Evolutionary conservation across 2,797 vertebrate species (phyloP).

Genomic region (Dallia pectoralis): DNA sequence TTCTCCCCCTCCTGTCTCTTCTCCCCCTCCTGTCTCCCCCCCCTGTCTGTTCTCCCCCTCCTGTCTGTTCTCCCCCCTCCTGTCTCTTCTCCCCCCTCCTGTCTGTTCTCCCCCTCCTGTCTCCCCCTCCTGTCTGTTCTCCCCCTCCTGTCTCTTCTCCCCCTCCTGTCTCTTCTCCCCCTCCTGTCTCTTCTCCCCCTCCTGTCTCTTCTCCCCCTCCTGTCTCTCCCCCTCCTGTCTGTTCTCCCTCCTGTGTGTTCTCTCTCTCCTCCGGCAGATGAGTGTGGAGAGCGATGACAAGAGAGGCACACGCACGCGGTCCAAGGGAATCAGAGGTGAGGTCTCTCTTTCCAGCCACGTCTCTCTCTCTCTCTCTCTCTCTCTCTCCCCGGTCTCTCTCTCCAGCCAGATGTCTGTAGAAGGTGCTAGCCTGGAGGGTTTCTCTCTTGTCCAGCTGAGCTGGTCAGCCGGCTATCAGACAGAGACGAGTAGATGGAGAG

Average conservation of each 20-base stretch:
- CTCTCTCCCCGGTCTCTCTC: neutral
- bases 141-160: neutral
- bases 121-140: too few relatives aligned
- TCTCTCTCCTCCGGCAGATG: constrained; percentile 75
- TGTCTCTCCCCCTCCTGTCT: neutral
- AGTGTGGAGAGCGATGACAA: constrained; percentile 91
- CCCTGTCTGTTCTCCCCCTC: too few relatives aligned
- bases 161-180: neutral
- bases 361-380: constrained; percentile 11
- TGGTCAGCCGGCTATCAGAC: constrained; percentile 33
- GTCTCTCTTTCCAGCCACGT: neutral
- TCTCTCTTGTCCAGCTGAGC: constrained; percentile 26
- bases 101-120: too few relatives aligned
- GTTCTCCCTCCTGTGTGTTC: neutral
- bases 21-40: too few relatives aligned
- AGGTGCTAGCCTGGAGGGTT: constrained; percentile 9
- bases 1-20: neutral
- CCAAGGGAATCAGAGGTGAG: constrained; percentile 92
- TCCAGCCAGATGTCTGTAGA: neutral
- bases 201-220: neutral
- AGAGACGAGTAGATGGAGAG: too few relatives aligned
- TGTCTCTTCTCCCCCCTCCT: neutral
- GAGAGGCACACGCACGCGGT: constrained; percentile 85
- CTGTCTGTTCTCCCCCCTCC: too few relatives aligned
- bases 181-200: neutral